Evolutionary conservation across 2,797 vertebrate species (phyloP).

Genomic region (Australoheros facetus): DNA sequence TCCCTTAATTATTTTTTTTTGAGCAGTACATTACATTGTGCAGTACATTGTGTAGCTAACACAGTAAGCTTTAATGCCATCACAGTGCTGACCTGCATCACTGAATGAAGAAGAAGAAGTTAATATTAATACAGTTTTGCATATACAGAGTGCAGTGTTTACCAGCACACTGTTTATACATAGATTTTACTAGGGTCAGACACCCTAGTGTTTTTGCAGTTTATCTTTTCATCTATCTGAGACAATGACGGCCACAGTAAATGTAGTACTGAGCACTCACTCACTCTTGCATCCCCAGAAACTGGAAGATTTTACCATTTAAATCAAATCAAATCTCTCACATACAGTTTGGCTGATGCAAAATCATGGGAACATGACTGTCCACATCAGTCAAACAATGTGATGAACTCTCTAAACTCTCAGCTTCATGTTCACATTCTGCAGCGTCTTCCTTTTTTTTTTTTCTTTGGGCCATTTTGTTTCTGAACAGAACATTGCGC

Average conservation of each 20-base stretch:
- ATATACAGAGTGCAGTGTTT: too few relatives aligned
- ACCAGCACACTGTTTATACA: too few relatives aligned
- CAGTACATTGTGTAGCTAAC: neutral
- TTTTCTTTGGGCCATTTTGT: neutral
- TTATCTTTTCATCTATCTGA: neutral
- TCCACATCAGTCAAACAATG: neutral
- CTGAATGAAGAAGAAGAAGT: neutral
- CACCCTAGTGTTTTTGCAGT: neutral
- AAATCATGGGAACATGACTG: neutral
- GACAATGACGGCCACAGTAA: neutral
- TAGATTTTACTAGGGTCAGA: too few relatives aligned
- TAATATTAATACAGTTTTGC: too few relatives aligned
- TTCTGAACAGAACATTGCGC: neutral
- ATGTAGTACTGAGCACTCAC: neutral
- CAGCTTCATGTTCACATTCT: neutral
- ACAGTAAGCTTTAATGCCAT: neutral
- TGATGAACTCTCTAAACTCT: neutral
- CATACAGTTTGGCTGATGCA: too few relatives aligned
- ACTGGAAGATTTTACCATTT: too few relatives aligned
- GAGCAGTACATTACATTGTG: neutral
- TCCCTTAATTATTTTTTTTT: neutral
- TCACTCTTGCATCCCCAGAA: neutral
- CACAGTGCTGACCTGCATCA: neutral
- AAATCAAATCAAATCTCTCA: too few relatives aligned
- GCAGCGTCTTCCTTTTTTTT: neutral